Evolutionary conservation across 2,113 vertebrate genomes (phyloP), one percentile per base, ranked within the genome.

Genomic region (Fukomys damarensis): DNA sequence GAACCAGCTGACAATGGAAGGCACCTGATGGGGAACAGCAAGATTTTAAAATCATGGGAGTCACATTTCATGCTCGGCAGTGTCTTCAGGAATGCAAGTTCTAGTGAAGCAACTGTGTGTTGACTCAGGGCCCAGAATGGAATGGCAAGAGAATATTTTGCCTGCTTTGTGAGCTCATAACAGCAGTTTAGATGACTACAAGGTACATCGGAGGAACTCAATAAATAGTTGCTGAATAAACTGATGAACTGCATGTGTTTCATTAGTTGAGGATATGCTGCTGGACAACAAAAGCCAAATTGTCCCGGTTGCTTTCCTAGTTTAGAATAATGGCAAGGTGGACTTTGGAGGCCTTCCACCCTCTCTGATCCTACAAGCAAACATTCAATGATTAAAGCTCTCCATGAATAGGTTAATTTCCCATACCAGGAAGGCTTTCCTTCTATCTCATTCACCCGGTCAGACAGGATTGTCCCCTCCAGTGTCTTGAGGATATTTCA

Each of bases 401-500:
- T 90, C 17, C 58, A 41, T 1, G 80, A 88, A 95, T 82, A 96
- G 76, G 84, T 96, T 93, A 86, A 97, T 87, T 97, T 97, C 84
- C 76, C 81, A 85, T 94, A 82, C 95, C 74, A 84, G 76, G 30
- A 79, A 90, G 56, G n/a, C 66, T 77, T 97, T 85, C 32, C 82
- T 96, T 96, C 96, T 38, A 93, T 97, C 87, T 93, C 81, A 87
- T 61, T 95, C 94, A 94, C 41, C 86, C 59, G 77, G 79, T 96
- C 92, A 89, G 89, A 94, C 95, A 89, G 91, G 92, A 90, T 94
- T 32, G 7, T 91, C 68, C 87, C 85, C 59, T 82, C 54, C 76
- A 41, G 84, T 93, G 38, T 97, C 90, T 89, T 87, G 85, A 95
- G 94, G 59, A 81, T 96, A 96, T 97, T 97, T 97, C 70, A 66